A percentile compares a stretch with the other conserved stretches of the same genome.
Evolutionary conservation across 1,140 invertebrate genomes (phyloP).

Genomic region (Armadillidium nasatum): DNA sequence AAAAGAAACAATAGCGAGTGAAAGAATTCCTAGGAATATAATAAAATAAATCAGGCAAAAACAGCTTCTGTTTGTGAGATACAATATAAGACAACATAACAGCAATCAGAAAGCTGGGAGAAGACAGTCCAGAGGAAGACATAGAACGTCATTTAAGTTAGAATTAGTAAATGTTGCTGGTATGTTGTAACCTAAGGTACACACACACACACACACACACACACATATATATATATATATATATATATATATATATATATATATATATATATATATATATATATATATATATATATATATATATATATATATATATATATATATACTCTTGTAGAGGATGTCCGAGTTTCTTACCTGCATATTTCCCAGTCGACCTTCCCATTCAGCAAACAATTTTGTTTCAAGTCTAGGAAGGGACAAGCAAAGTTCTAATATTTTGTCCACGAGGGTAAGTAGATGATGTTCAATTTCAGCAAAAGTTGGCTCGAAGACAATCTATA

Average conservation of each 20-base stretch:
- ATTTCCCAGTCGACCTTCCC: slow-evolving; percentile 48
- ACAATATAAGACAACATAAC: too few species aligned
- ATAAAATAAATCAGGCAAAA: too few species aligned
- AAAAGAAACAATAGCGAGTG: too few species aligned
- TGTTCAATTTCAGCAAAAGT: slow-evolving; percentile 68
- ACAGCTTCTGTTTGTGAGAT: too few species aligned
- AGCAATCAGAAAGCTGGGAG: too few species aligned
- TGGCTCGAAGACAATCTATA: slow-evolving; percentile 68
- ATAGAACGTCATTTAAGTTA: too few species aligned
- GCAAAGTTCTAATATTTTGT: slow-evolving; percentile 66
- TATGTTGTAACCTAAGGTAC: too few species aligned
- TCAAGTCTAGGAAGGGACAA: slow-evolving; percentile 68
- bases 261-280: slow-evolving; percentile 9
- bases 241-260: slow-evolving; percentile 15
- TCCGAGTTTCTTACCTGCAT: slow-evolving; percentile 52
- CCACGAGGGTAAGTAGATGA: slow-evolving; percentile 64
- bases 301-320: neutral
- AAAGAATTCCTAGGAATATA: too few species aligned
- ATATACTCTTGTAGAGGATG: neutral
- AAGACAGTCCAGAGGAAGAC: too few species aligned
- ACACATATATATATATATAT: neutral
- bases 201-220: too few species aligned
- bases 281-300: slow-evolving; percentile 1
- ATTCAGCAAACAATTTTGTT: slow-evolving; percentile 62
- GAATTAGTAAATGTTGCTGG: too few species aligned